Base-by-base conservation (phyloP, 2,888 invertebrate species). In the Drosophila glabriapex region DNA sequence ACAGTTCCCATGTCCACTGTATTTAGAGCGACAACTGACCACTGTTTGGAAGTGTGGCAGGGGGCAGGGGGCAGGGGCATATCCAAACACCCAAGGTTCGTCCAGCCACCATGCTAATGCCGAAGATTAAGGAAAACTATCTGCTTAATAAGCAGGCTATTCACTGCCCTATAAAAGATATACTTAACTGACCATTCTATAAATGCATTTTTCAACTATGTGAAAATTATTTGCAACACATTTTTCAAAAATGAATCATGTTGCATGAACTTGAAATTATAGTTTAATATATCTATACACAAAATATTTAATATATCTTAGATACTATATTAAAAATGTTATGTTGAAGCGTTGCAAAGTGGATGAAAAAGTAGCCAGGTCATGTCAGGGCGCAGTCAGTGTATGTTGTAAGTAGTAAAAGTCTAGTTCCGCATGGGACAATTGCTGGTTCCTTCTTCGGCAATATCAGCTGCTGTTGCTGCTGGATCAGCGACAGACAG, bases 381-480 rank as follows among this genome's bases (percentile, higher is more conserved):
- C 46, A 10, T 16, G 4, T 33, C 7, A 7, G 16, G 1, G 2
- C 9, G 1, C 3, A 25, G 25, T 52, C 0, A 78, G 76, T 28
- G 73, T 59, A 70, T 56, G 2, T 49, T 54, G 55, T 50, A 70
- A 70, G 68, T 68, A 56, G 60, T 58, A 33, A 54, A 46, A 61
- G 71, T 69, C 79, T 86, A 90, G 91, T 90, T 90, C 90, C 90
- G 91, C 90, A 91, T 91, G 76, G 68, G 72, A 87, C 85, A 90
- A 89, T 86, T 90, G 82, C 68, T 86, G 83, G 90, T 90, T 90
- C 89, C 89, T 91, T 88, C 76, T 86, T 83, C 67, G 65, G 37
- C 63, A 55, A 70, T 76, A 55, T 50, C 66, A 53, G 66, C 56
- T 53, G 64, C 49, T 62, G 59, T n/a, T 55, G 49, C 43, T 61